Evolutionary conservation across 2,888 invertebrate species (phyloP), one percentile per base, ranked within the genome.

Genomic region (Crioceris asparagi): DNA sequence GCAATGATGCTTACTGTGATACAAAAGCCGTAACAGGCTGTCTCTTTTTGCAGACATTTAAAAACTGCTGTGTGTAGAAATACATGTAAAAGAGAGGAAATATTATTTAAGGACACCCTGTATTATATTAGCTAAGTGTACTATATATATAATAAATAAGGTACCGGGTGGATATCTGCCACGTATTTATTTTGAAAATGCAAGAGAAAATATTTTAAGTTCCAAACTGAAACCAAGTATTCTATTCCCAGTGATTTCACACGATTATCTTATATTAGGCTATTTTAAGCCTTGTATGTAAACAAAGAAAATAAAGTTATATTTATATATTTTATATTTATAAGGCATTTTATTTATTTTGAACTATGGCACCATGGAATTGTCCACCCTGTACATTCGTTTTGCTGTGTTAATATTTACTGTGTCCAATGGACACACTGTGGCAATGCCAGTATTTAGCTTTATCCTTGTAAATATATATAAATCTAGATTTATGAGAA

Each of bases 1-100:
- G 65, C 65, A 66, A 65, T 66, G 46, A 46, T 44, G 62, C 61
- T 61, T 61, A 61, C 65, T 65, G 65, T 65, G 65, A 65, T 65
- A 65, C 61, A 63, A 53, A 61, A 63, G 62, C 61, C 59, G 60
- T 62, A 57, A 55, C 52, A 44, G 54, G 59, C 60, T 59, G 60
- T 58, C 54, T 47, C 47, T 21, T 16, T 30, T 15, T 14, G 23
- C 51, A 39, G 39, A 49, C 16, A 21, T 34, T 27, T 26, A 30
- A 17, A 29, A 32, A 32, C 14, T 46, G 27, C 15, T 15, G 12
- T n/a, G n/a, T 27, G 27, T 27, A 27, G 27, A 27, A 27, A 27
- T 27, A 27, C 15, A 14, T 27, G 27, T 14, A 14, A 12, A 27
- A 15, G 27, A 27, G 11, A 27, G 10, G 27, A 27, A 27, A 14